Conservation (phyloP, 2,888 invertebrate species). For the Pandemis heparana region DNA sequence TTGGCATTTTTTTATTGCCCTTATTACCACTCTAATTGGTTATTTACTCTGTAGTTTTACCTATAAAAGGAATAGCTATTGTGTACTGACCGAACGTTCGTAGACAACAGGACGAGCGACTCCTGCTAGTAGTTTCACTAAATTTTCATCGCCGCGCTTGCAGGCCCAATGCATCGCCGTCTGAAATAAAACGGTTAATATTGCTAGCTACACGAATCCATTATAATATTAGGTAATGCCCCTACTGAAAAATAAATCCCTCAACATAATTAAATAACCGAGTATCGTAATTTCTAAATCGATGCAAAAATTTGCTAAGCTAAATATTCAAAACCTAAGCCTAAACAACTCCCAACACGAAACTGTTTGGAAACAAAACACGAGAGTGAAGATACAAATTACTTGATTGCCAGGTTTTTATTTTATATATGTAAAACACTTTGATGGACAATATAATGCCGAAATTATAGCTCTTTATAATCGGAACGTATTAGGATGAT, state of each 20-base stretch:
- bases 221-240: constrained; percentile 4
- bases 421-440: constrained; percentile 84
- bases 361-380: constrained; percentile 69
- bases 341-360: constrained; percentile 74
- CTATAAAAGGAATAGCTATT: not conserved
- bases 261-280: constrained; percentile 15
- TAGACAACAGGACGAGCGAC: constrained; percentile 92
- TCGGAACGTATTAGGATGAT: constrained; percentile 84
- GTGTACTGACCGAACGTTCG: constrained; percentile 91
- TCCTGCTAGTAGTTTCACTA: constrained; percentile 97
- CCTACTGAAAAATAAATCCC: constrained; percentile 12
- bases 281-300: constrained; percentile 56
- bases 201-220: not conserved
- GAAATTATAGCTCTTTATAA: constrained; percentile 84
- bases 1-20: too few relatives aligned
- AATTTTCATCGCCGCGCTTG: constrained; percentile 96
- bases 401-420: constrained; percentile 81
- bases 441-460: constrained; percentile 85
- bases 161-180: constrained; percentile 99
- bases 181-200: constrained; percentile 84
- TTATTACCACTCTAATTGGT: too few relatives aligned
- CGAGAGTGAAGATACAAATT: constrained; percentile 79
- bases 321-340: constrained; percentile 66
- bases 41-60: not conserved
- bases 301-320: constrained; percentile 66